Evolutionary conservation across 1,140 invertebrate genomes (phyloP).

Genomic region (Caerostris darwini): DNA sequence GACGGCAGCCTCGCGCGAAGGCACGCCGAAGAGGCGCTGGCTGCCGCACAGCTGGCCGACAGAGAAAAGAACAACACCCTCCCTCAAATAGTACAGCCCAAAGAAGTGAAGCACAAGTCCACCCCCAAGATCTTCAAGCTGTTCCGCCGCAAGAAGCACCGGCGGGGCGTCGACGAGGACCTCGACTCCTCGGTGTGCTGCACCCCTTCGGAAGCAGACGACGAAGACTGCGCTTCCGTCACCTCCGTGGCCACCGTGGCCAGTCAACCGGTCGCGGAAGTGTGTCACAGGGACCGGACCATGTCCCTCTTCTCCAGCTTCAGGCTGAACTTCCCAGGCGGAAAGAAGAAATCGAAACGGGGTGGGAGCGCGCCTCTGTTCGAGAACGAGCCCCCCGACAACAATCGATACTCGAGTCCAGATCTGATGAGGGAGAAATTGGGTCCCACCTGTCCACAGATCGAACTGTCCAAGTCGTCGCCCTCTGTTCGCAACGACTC

Average conservation of each 20-base stretch:
- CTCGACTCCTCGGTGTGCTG: not conserved
- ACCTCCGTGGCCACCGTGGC: conserved; percentile 52
- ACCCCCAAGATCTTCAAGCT: conserved; percentile 58
- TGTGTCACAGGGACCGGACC: conserved; percentile 56
- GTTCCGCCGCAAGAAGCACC: conserved; percentile 57
- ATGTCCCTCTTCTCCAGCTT: conserved; percentile 71
- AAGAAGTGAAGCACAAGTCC: not conserved
- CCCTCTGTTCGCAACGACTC: not conserved
- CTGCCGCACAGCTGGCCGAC: not conserved
- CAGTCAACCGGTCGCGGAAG: conserved; percentile 58
- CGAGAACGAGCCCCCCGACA: not conserved
- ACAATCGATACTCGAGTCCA: conserved; percentile 53
- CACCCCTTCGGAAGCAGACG: conserved; percentile 38
- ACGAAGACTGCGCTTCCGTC: conserved; percentile 63
- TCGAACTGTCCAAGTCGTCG: conserved; percentile 33
- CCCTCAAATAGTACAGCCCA: not conserved
- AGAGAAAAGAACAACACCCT: not conserved
- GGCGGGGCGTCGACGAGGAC: not conserved
- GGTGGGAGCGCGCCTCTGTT: not conserved
- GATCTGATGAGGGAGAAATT: conserved; percentile 64
- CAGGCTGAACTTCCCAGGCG: conserved; percentile 19
- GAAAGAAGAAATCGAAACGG: conserved; percentile 51
- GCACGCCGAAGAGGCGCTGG: conserved; percentile 5
- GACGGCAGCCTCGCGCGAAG: conserved; percentile 62
- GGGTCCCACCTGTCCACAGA: not conserved